phyloP scores from a whole-genome alignment of 2,113 vertebrate genomes.

The Prietella phreatophila region DNA sequence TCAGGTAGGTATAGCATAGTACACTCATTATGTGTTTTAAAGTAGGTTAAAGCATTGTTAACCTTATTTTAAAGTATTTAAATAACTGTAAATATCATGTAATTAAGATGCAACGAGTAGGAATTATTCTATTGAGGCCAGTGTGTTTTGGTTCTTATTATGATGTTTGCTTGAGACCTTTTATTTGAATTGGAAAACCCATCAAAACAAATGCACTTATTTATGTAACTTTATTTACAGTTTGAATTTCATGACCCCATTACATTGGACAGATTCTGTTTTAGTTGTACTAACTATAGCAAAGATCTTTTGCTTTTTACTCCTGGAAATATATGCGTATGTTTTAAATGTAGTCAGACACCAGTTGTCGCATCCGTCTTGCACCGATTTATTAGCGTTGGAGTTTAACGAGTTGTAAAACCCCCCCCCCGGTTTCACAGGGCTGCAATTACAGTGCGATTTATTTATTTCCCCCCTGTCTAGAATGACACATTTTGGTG shows the following conservation, averaged over 20 bases:
- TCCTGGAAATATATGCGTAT: neutral
- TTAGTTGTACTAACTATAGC: neutral
- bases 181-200: neutral
- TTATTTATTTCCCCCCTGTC: neutral
- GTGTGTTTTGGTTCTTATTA: neutral
- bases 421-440: neutral
- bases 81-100: neutral
- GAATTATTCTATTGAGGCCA: neutral
- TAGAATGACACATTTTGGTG: neutral
- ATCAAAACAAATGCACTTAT: neutral
- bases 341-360: neutral
- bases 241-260: neutral
- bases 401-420: neutral
- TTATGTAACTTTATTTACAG: slow-evolving; percentile 25
- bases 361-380: neutral
- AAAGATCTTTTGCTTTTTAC: neutral
- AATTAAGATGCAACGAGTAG: neutral
- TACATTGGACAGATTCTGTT: neutral
- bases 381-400: neutral
- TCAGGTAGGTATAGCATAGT: slow-evolving; percentile 5
- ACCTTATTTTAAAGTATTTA: neutral
- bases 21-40: neutral
- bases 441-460: neutral
- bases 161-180: neutral
- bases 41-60: neutral